Evolutionary conservation across 1,140 invertebrate species (phyloP), one percentile per base, ranked within the genome.

Genomic region (Papilio polyxenes): DNA sequence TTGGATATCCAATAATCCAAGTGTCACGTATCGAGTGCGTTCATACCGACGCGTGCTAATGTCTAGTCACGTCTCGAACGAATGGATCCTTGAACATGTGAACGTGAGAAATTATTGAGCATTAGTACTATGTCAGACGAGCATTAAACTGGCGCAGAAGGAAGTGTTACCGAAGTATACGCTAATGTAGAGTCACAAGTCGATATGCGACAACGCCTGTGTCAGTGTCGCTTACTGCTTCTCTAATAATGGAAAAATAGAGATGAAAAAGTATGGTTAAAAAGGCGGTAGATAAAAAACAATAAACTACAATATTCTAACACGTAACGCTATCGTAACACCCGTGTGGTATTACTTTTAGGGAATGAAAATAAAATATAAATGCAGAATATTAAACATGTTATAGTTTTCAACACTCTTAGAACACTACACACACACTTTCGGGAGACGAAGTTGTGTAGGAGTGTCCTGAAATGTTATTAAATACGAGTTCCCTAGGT

Each of bases 21-120:
- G 65, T 72, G 65, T 72, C 65, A 72, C 65, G 65, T 72, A 72
- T 72, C 65, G 65, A 72, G 65, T 72, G 65, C 23, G 65, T 72
- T 72, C 65, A 72, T 72, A 72, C 65, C 31, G 13, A 72, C 31
- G 31, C 65, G 65, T 72, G 31, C 31, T 37, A 72, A 72, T 40
- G 23, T 72, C 65, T 15, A 72, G 65, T 72, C 65, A 72, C 65
- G 65, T 72, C 65, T 72, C 65, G 40, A 72, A 37, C 31, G 65
- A 72, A 72, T 72, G 65, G 65, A 72, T 72, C 65, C 65, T 72
- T 72, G 65, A 72, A 72, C 65, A 72, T 72, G 65, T 72, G 65
- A 15, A 72, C 65, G 65, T 72, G 65, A 72, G 23, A 72, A 72
- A 72, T 72, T 72, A 72, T 72, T 72, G 65, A 72, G 15, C 31